Evolutionary conservation across 2,888 invertebrate species (phyloP), one percentile per base, ranked within the genome.

Genomic region (Dicycla oo): DNA sequence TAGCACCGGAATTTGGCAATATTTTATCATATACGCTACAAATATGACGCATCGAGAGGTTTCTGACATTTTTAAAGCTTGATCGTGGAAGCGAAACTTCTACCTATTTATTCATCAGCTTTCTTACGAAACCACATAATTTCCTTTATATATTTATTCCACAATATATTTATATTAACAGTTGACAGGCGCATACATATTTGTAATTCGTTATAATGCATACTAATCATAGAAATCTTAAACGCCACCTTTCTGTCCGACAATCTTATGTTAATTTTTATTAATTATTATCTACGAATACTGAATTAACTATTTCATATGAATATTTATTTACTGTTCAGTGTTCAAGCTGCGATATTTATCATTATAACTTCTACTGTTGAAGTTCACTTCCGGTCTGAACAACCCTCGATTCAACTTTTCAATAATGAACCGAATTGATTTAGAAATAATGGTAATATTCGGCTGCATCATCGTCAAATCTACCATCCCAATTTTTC

Each of bases 181-280:
- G 65, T 78, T 72, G 79, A 81, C 78, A 81, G 68, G 20, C 61
- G 81, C 78, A 82, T 82, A 78, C 65, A 80, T 78, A 81, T 78
- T 76, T 69, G 68, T 82, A 63, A 54, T 51, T 69, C 23, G 26
- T 54, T 76, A 57, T 68, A 61, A 65, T 74, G 80, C 43, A 68
- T 75, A 67, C 57, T 79, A 54, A 80, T 68, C 38, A 57, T 62
- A 67, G 54, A 61, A 75, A 80, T 47, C 51, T 62, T 58, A 62
- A 62, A 79, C n/a, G 51, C 18, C 57, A 38, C 38, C 64, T 23
- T 45, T 60, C 43, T 60, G 34, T 26, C 20, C 45, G 30, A 49
- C 58, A 26, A 40, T 60, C 40, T 47, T 60, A 54, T 60, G 53
- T 51, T 56, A 45, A 74, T 75, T 78, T n/a, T 49, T 5, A 49